Base-by-base conservation (phyloP, 2,113 vertebrate genomes). In the Balaeniceps rex region DNA sequence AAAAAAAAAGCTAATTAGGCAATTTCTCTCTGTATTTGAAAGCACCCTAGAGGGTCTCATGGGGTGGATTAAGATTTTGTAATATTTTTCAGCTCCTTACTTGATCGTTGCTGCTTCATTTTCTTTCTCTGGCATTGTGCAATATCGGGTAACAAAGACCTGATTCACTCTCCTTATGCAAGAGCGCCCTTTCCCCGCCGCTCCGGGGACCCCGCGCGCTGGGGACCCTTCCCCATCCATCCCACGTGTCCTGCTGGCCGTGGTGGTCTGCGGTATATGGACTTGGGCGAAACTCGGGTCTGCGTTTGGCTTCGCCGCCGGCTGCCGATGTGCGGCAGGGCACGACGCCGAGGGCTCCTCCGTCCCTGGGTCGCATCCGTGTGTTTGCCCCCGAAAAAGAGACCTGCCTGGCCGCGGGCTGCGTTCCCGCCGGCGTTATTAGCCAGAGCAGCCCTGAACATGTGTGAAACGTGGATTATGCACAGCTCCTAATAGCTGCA, bases 61-160 rank as follows among this genome's bases (percentile, higher is more conserved):
- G 94, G 89, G 93, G 83, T 10, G 54, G 91, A 91, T 97, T 95
- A 91, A 83, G 96, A 87, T 95, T 97, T 96, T 96, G 94, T 95
- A 87, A 95, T 96, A 96, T 94, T 97, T 95, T 97, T 97, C 96
- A 96, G 96, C 96, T 96, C 83, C 93, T 97, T 93, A 89, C 93
- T 95, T 46, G 70, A 83, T 88, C 29, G 25, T 78, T n/a, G 70
- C 93, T 68, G 89, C 96, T 96, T 83, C 81, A 4, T 88, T 95
- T 87, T 89, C 91, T 60, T 51, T 31, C 95, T 22, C 64, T 51
- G 80, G 21, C 26, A 2, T 95, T 95, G 94, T 92, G 95, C 91
- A 95, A 83, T 6, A 47, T 46, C 12, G 83, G 82, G 64, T 92
- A 95, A 96, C 96, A 95, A 95, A 96, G 94, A 42, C 93, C 85